Evolutionary conservation across 2,888 invertebrate species (phyloP).

Genomic region (Cantharis flavilabris): DNA sequence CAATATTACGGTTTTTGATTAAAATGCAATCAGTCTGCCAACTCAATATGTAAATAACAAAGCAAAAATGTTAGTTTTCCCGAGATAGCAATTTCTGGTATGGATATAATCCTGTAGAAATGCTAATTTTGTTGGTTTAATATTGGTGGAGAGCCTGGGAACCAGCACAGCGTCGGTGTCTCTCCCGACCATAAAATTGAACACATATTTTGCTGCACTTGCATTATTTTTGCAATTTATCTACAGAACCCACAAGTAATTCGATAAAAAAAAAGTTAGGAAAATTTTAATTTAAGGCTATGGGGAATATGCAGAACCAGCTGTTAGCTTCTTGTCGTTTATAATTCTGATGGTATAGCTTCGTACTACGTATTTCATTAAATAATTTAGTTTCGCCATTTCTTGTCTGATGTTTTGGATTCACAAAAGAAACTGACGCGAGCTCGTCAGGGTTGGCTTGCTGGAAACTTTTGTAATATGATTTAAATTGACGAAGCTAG

Average conservation of each 20-base stretch:
- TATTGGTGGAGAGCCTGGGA: conserved; percentile 13
- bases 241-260: neutral
- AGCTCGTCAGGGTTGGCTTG: too few relatives aligned
- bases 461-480: too few relatives aligned
- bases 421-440: too few relatives aligned
- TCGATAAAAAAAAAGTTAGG: too few relatives aligned
- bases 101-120: conserved; percentile 23
- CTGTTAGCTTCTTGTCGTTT: too few relatives aligned
- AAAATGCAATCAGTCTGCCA: conserved; percentile 17
- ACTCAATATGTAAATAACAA: conserved; percentile 18
- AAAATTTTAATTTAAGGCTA: too few relatives aligned
- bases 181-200: conserved; percentile 16
- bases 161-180: conserved; percentile 2
- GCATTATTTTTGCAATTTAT: neutral
- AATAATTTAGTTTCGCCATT: too few relatives aligned
- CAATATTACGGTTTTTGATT: neutral
- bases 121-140: conserved; percentile 24
- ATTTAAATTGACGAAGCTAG: too few relatives aligned
- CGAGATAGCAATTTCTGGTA: neutral
- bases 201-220: conserved; percentile 13
- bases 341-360: too few relatives aligned
- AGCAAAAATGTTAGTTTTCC: conserved; percentile 17
- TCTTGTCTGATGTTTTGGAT: too few relatives aligned
- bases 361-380: too few relatives aligned
- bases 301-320: too few relatives aligned